A percentile compares a stretch with the other conserved stretches of the same genome.
These are phyloP conservation scores for Heliconius cydno DNA, from an alignment of 2,888 invertebrate genomes.

Conservation along the genomic window DNA sequence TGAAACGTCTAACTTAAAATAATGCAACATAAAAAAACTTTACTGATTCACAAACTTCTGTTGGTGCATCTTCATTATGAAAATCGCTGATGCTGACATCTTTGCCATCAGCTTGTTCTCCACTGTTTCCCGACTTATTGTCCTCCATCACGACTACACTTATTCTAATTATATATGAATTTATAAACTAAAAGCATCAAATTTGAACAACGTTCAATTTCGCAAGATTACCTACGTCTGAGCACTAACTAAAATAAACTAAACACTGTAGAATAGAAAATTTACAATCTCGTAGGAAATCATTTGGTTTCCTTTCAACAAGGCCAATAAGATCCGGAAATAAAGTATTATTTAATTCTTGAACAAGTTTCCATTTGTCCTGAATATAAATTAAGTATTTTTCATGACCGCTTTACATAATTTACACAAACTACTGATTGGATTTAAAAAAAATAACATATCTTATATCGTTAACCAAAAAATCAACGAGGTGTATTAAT, in stretches of 20 bases:
- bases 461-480: no score
- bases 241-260: constrained; percentile 60
- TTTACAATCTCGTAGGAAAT: constrained; percentile 42
- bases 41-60: constrained; percentile 44
- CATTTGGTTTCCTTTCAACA: constrained; percentile 64
- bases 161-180: not conserved
- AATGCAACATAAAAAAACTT: not conserved
- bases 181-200: constrained; percentile 42
- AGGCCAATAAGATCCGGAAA: constrained; percentile 58
- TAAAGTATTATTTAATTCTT: constrained; percentile 38
- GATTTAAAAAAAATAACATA: no score
- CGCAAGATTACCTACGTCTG: constrained; percentile 52
- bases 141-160: constrained; percentile 54
- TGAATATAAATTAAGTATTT: constrained; percentile 12
- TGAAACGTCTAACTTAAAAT: not conserved
- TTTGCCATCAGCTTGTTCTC: constrained; percentile 20
- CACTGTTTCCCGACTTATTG: constrained; percentile 39
- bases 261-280: constrained; percentile 54
- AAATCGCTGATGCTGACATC: constrained; percentile 43
- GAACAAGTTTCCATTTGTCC: constrained; percentile 30
- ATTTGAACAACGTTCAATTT: constrained; percentile 54
- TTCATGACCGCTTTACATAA: not conserved
- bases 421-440: not conserved
- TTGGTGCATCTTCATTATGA: constrained; percentile 41
- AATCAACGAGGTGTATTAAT: no score